Evolutionary conservation across 2,113 vertebrate species (phyloP).

Genomic region (Thymallus thymallus): DNA sequence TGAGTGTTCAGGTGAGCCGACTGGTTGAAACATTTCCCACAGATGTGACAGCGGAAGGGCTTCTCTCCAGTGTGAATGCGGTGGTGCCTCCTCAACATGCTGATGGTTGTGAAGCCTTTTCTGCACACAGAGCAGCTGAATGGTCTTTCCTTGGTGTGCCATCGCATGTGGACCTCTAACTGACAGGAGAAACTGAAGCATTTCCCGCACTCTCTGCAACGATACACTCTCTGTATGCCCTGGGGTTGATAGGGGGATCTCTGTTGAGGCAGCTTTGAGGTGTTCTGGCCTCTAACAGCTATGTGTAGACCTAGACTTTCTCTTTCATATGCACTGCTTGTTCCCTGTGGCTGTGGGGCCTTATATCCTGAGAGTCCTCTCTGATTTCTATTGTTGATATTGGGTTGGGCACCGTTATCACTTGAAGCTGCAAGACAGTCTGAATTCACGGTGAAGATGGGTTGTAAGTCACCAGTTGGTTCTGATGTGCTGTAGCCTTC

Average conservation of each 20-base stretch:
- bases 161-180: conserved; percentile 72
- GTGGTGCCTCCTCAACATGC: conserved; percentile 71
- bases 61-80: conserved; percentile 71
- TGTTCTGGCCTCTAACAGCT: conserved; percentile 37
- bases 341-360: conserved; percentile 9
- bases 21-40: conserved; percentile 71
- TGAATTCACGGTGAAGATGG: neutral
- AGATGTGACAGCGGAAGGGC: conserved; percentile 67
- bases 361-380: neutral
- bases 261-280: conserved; percentile 25
- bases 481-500: conserved; percentile 15
- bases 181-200: conserved; percentile 71
- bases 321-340: neutral
- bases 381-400: neutral
- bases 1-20: conserved; percentile 71
- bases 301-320: conserved; percentile 1
- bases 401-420: neutral
- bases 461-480: neutral
- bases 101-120: conserved; percentile 69
- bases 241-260: conserved; percentile 33
- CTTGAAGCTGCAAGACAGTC: conserved; percentile 17
- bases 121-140: conserved; percentile 63
- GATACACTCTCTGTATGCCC: conserved; percentile 42
- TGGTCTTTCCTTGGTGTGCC: conserved; percentile 71
- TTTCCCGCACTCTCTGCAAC: conserved; percentile 65